Percentiles rank a stretch among this genome's conserved stretches.
These are phyloP conservation scores for Neogobius melanostomus DNA, from an alignment of 2,113 vertebrate genomes.

Conservation along the genomic window DNA sequence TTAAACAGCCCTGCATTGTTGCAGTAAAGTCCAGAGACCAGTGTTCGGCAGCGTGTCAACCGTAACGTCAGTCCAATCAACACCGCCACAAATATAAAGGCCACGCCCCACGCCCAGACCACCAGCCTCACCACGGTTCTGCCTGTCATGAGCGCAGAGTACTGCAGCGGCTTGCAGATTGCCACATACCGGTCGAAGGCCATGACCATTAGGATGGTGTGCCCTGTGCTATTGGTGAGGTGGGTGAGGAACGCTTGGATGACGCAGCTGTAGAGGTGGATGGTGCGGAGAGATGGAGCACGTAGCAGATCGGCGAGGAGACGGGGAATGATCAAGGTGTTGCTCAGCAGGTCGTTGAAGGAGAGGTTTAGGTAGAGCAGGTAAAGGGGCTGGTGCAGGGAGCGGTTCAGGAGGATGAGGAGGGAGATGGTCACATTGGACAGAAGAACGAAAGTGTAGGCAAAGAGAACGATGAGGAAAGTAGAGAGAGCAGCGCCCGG, in stretches of 20 bases:
- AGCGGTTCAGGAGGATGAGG: conserved; percentile 25
- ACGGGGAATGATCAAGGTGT: conserved; percentile 36
- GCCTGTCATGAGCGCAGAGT: conserved; percentile 39
- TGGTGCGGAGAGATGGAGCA: conserved; percentile 36
- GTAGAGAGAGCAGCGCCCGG: conserved; percentile 24
- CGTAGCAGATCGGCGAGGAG: conserved; percentile 46
- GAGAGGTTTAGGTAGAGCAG: conserved; percentile 49
- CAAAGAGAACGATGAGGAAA: conserved; percentile 48
- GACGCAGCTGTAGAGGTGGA: conserved; percentile 51
- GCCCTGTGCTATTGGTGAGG: conserved; percentile 30
- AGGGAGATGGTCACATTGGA: conserved; percentile 38
- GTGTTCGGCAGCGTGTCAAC: conserved; percentile 58
- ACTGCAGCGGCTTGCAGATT: conserved; percentile 49
- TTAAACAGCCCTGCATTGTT: conserved; percentile 69
- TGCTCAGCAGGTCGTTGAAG: conserved; percentile 53
- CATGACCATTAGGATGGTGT: conserved; percentile 20
- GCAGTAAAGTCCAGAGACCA: conserved; percentile 54
- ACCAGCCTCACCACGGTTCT: conserved; percentile 35
- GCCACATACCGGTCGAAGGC: too few species aligned
- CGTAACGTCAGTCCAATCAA: conserved; percentile 58
- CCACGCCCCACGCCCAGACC: conserved; percentile 51
- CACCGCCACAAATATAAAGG: conserved; percentile 48
- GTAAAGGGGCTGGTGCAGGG: conserved; percentile 62
- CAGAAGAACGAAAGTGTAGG: conserved; percentile 50
- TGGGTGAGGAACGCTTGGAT: conserved; percentile 54